These are phyloP conservation scores for Streblospio benedicti DNA, from an alignment of 1,140 invertebrate genomes.

Conservation along the genomic window DNA sequence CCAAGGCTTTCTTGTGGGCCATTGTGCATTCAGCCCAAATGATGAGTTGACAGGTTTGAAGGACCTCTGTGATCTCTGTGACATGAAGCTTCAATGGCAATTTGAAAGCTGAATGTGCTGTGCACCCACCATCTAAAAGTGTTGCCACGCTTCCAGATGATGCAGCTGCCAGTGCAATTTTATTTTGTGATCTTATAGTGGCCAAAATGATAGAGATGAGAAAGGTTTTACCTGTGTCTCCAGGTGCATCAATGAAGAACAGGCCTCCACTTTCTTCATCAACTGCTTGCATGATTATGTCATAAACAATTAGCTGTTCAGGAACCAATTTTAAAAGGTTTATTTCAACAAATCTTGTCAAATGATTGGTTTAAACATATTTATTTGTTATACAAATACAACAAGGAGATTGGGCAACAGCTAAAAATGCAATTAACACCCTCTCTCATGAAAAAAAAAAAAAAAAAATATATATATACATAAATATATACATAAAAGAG, in stretches of 20 bases:
- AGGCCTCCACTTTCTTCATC: slow-evolving; percentile 34
- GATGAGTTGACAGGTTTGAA: slow-evolving; percentile 33
- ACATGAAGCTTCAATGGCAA: slow-evolving; percentile 28
- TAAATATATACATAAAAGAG: too few species aligned
- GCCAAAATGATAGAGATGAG: slow-evolving; percentile 19
- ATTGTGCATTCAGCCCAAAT: slow-evolving; percentile 45
- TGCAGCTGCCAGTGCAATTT: slow-evolving; percentile 21
- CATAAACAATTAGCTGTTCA: slow-evolving; percentile 40
- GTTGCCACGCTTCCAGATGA: slow-evolving; percentile 25
- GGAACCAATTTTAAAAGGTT: slow-evolving; percentile 31
- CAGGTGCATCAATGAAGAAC: slow-evolving; percentile 47
- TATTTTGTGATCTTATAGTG: slow-evolving; percentile 17
- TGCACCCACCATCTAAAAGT: slow-evolving; percentile 15
- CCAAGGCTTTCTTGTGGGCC: too few species aligned
- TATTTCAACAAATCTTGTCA: slow-evolving; percentile 31
- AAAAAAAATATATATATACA: too few species aligned
- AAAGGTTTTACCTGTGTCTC: slow-evolving; percentile 28
- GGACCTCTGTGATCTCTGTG: slow-evolving; percentile 24
- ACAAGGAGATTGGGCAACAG: too few species aligned
- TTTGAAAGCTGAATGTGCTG: slow-evolving; percentile 13
- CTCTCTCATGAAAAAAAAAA: too few species aligned
- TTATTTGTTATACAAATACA: too few species aligned
- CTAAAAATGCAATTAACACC: too few species aligned
- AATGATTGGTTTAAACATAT: too few species aligned
- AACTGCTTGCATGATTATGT: slow-evolving; percentile 38